Base-by-base conservation (phyloP, 2,797 vertebrate species). In the Crypturellus tataupa region DNA sequence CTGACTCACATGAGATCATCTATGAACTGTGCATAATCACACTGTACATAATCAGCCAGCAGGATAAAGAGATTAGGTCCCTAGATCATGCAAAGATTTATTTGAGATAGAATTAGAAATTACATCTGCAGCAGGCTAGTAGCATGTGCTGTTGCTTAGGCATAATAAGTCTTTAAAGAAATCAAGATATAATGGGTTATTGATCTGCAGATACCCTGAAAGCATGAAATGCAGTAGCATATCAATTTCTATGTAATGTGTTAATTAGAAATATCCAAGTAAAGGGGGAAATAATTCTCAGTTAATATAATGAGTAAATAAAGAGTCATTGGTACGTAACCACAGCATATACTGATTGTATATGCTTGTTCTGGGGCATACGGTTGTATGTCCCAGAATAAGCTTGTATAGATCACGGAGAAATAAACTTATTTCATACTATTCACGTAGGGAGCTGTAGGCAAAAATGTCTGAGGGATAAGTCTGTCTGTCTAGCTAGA, bases 401-500 rank as follows among this genome's bases (percentile, higher is more conserved):
- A 51, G n/a, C 8, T 17, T 65, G 19, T 75, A 25, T 12, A 78
- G n/a, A 68, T 84, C 37, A 29, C 59, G 78, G 42, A 88, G 44
- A 90, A 79, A 60, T 63, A 72, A 29, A 39, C 31, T 65, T 58
- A 82, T 29, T 90, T 70, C 47, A 75, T 21, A 44, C 42, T 13
- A 31, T 16, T 56, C 5, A 60, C 39, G 21, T 80, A 83, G 58
- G 58, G 67, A 87, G 12, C 67, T 72, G 69, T 10, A 53, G 72
- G 91, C 21, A 73, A 79, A 91, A 85, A 76, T 59, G 77, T 44
- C 70, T 60, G 39, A 94, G 92, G 78, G 27, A 12, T 8, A 93
- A 95, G 89, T 80, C 73, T 69, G 47, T 87, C 23, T 24, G 19
- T 51, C 72, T 80, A 78, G 77, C 42, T 55, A 78, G 20, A 25